These are phyloP conservation scores for Drosophila ohnishii DNA, from an alignment of 1,140 invertebrate genomes.

Conservation along the genomic window DNA sequence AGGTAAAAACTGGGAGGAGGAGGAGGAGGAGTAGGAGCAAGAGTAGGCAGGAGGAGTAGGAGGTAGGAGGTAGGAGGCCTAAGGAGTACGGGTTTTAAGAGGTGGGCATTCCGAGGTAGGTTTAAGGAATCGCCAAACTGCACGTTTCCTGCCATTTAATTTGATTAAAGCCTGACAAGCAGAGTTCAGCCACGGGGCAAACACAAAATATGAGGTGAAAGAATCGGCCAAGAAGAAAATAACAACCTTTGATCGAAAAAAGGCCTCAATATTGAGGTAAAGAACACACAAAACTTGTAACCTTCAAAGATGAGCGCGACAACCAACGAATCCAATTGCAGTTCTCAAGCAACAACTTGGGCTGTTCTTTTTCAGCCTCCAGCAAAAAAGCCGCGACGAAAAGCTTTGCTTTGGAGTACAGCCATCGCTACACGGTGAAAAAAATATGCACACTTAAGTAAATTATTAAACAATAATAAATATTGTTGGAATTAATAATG, in stretches of 20 bases:
- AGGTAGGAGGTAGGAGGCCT: background rate
- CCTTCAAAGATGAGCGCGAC: conserved; percentile 33
- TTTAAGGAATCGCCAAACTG: conserved; percentile 41
- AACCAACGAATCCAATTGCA: conserved; percentile 43
- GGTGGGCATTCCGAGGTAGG: conserved; percentile 12
- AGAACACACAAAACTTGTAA: conserved; percentile 28
- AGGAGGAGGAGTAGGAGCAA: background rate
- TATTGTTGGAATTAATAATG: background rate
- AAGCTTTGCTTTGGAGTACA: conserved; percentile 8
- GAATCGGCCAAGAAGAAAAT: conserved; percentile 2
- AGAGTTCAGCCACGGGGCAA: conserved; percentile 8
- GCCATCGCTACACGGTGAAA: background rate
- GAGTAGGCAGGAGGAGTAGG: background rate
- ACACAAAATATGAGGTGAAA: conserved; percentile 21
- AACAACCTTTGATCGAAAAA: conserved; percentile 16
- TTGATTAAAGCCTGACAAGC: conserved; percentile 45
- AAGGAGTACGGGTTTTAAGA: background rate
- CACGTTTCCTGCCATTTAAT: conserved; percentile 55
- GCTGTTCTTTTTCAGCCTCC: conserved; percentile 2
- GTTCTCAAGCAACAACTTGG: conserved; percentile 15
- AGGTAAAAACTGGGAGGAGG: background rate
- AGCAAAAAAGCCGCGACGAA: conserved; percentile 8
- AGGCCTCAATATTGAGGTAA: conserved; percentile 18
- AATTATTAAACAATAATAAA: background rate
- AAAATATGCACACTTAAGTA: background rate